Conservation (phyloP, 2,113 vertebrate species). For the Hiodon alosoides region DNA sequence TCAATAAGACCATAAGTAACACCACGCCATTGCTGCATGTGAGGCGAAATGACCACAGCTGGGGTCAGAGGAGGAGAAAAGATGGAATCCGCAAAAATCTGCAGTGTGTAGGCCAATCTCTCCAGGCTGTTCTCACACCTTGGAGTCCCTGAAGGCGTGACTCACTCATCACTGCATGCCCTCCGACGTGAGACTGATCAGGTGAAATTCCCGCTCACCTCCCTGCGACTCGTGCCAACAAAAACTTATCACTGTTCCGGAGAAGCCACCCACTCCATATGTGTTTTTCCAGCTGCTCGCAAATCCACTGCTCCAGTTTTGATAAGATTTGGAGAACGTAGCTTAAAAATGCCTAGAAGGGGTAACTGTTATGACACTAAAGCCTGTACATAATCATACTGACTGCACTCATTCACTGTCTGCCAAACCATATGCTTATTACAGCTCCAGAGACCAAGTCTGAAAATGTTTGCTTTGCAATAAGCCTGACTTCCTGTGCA, state of each 20-base stretch:
- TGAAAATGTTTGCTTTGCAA: neutral
- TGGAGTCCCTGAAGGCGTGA: too few relatives aligned
- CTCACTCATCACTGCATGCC: conserved; percentile 12
- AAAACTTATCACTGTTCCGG: conserved; percentile 53
- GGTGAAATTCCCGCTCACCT: conserved; percentile 52
- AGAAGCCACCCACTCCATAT: conserved; percentile 46
- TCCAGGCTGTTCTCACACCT: too few relatives aligned
- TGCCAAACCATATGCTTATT: neutral
- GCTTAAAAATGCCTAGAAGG: neutral
- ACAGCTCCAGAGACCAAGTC: neutral
- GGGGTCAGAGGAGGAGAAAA: too few relatives aligned
- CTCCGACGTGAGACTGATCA: conserved; percentile 51
- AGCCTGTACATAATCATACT: neutral
- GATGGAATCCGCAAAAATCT: too few relatives aligned
- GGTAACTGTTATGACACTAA: neutral
- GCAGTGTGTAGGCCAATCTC: too few relatives aligned
- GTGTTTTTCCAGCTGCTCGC: conserved; percentile 59
- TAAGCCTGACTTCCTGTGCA: neutral
- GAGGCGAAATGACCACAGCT: too few relatives aligned
- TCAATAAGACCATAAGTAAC: too few relatives aligned
- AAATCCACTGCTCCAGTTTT: conserved; percentile 47
- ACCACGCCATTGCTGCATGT: too few relatives aligned
- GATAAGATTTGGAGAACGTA: conserved; percentile 26
- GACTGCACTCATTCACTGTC: neutral
- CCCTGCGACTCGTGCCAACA: conserved; percentile 34